phyloP scores from a whole-genome alignment of 1,140 invertebrate genomes.

The Epicauta chinensis region DNA sequence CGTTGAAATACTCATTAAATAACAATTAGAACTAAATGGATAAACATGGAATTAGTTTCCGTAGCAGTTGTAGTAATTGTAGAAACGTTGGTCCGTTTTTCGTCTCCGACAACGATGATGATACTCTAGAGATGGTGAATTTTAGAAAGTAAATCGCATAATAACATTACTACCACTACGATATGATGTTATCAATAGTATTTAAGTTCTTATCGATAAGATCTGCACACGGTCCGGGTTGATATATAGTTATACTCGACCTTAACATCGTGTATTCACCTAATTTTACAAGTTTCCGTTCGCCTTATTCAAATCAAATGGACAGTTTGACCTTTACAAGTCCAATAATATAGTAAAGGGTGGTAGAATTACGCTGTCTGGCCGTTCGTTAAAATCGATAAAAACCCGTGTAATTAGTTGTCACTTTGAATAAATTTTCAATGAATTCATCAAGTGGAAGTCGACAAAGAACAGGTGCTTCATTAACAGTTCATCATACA shows the following conservation, averaged over 20 bases:
- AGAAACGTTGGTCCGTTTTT: too few species aligned
- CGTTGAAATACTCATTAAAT: constrained; percentile 11
- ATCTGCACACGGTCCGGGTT: background rate
- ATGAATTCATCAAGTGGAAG: too few species aligned
- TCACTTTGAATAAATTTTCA: too few species aligned
- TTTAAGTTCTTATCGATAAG: constrained; percentile 13
- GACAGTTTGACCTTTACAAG: constrained; percentile 12
- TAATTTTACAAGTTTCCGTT: constrained; percentile 13
- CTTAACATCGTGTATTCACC: constrained; percentile 12
- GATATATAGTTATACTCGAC: constrained; percentile 11
- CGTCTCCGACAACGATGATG: too few species aligned
- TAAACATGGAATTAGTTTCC: constrained; percentile 11
- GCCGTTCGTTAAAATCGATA: too few species aligned
- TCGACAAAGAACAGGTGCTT: too few species aligned
- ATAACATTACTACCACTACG: background rate
- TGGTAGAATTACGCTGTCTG: too few species aligned
- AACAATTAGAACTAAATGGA: constrained; percentile 9
- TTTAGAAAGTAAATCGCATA: background rate
- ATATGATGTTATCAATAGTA: constrained; percentile 9
- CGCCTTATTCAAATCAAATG: constrained; percentile 16
- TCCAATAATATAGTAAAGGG: background rate
- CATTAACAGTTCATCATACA: too few species aligned
- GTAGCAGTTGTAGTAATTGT: background rate
- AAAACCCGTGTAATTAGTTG: too few species aligned
- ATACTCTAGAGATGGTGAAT: background rate